These are phyloP conservation scores for Podocnemis expansa DNA, from an alignment of 2,113 vertebrate genomes.

Conservation along the genomic window DNA sequence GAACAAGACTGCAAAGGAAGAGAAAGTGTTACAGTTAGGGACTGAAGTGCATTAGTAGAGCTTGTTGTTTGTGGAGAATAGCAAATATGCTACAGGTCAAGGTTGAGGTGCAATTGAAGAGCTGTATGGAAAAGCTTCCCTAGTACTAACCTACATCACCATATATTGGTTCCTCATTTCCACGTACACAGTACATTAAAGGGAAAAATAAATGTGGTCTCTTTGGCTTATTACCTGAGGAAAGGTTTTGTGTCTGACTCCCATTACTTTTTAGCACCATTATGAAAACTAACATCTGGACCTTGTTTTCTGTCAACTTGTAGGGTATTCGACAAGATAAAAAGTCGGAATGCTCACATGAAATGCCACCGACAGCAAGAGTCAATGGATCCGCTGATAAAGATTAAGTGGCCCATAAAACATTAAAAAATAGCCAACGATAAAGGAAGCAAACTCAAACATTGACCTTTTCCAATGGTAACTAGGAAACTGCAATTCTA, in stretches of 20 bases:
- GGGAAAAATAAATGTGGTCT: not conserved
- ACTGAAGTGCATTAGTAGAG: not conserved
- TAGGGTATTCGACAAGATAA: constrained; percentile 79
- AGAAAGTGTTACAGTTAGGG: not conserved
- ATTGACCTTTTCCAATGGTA: constrained; percentile 61
- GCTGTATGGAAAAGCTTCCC: not conserved
- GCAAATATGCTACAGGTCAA: not conserved
- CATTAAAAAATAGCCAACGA: constrained; percentile 32
- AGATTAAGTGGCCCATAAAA: constrained; percentile 50
- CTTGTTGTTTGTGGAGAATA: not conserved
- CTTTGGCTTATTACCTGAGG: not conserved
- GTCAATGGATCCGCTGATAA: constrained; percentile 32
- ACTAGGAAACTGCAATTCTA: not conserved
- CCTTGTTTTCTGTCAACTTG: not conserved
- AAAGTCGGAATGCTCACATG: constrained; percentile 79
- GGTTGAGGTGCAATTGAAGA: not conserved
- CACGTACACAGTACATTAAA: not conserved
- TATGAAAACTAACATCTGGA: not conserved
- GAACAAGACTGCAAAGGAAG: not conserved
- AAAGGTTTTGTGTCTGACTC: not conserved
- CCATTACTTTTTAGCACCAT: not conserved
- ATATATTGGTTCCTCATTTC: not conserved
- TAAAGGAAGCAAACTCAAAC: constrained; percentile 20
- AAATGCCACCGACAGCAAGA: constrained; percentile 76
- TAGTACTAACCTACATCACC: not conserved